Evolutionary conservation across 2,113 vertebrate species (phyloP).

Genomic region (Rattus norvegicus): DNA sequence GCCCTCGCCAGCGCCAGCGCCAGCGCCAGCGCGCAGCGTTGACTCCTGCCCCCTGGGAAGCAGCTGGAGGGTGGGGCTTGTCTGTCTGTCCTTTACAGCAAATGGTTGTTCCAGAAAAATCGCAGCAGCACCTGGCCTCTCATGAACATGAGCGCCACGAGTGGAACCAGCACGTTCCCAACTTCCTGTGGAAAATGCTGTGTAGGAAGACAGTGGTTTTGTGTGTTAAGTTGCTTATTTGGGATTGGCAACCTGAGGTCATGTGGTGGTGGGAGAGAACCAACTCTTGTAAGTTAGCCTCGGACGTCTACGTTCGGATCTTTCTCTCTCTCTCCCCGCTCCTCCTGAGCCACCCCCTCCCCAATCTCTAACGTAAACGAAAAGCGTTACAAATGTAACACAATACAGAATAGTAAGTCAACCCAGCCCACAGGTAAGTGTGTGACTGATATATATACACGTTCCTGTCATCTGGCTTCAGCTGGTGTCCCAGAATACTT

Average conservation of each 20-base stretch:
- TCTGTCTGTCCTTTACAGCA: background rate
- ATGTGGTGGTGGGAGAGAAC: background rate
- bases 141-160: conserved; percentile 6
- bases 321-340: background rate
- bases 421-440: background rate
- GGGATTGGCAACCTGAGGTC: background rate
- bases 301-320: background rate
- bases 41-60: background rate
- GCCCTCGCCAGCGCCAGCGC: no score
- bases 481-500: background rate
- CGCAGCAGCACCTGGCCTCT: background rate
- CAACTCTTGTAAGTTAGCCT: background rate
- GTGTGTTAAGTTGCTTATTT: background rate
- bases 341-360: background rate
- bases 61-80: background rate
- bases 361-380: background rate
- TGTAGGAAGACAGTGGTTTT: background rate
- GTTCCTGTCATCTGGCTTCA: background rate
- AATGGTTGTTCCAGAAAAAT: conserved; percentile 53
- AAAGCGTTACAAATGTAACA: background rate
- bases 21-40: no score
- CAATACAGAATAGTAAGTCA: background rate
- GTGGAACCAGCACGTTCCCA: background rate
- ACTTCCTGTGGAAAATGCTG: conserved; percentile 56
- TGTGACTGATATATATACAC: background rate